phyloP scores from a whole-genome alignment of 2,797 vertebrate genomes.

The Ctenochaetus hawaiiensis region DNA sequence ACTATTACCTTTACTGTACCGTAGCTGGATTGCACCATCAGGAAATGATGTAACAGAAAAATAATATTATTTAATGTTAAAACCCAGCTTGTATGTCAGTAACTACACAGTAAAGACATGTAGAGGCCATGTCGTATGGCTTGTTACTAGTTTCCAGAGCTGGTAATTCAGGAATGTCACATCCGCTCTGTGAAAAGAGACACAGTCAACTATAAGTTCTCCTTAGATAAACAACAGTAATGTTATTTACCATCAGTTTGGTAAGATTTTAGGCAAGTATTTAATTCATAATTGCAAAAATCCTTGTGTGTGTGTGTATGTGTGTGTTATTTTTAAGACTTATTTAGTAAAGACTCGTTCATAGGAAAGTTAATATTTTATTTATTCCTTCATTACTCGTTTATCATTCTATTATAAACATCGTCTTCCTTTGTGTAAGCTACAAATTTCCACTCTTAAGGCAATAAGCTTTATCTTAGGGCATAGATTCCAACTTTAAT shows the following conservation, averaged over 20 bases:
- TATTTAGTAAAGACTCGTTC: constrained; percentile 25
- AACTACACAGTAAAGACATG: constrained; percentile 15
- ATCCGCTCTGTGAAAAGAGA: constrained; percentile 33
- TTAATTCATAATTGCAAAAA: constrained; percentile 21
- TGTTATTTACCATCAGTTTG: constrained; percentile 20
- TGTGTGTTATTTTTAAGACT: constrained; percentile 12
- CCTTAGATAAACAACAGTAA: constrained; percentile 35
- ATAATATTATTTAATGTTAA: constrained; percentile 12
- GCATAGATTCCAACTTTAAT: constrained; percentile 36
- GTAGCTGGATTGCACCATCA: constrained; percentile 25
- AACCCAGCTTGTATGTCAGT: constrained; percentile 13
- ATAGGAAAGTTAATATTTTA: constrained; percentile 24
- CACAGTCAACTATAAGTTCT: neutral
- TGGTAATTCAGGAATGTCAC: constrained; percentile 45
- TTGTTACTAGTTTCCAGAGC: constrained; percentile 38
- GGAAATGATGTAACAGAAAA: neutral
- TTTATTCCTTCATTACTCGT: constrained; percentile 47
- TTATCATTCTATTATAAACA: constrained; percentile 43
- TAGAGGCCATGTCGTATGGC: constrained; percentile 21
- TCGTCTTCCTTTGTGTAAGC: constrained; percentile 70
- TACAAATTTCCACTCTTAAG: constrained; percentile 59
- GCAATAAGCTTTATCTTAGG: constrained; percentile 77
- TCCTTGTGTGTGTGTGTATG: neutral
- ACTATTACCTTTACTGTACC: neutral
- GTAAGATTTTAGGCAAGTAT: constrained; percentile 39